Evolutionary conservation across 2,113 vertebrate species (phyloP), one percentile per base, ranked within the genome.

Genomic region (Shinisaurus crocodilurus): DNA sequence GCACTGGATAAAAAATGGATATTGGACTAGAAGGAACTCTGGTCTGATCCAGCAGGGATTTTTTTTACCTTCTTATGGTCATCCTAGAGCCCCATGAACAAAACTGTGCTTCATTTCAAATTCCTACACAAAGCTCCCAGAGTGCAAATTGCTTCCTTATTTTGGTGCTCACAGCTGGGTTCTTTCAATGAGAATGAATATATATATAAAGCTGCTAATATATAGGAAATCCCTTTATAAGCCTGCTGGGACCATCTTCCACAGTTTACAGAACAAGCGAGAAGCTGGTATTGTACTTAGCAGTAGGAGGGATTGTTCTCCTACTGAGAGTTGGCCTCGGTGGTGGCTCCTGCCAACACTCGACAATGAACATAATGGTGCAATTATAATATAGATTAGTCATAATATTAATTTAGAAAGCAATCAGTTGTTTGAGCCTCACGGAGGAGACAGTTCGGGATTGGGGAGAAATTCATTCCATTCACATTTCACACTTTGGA

Each of bases 131-230:
- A 95, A 91, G n/a, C 88, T 60, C 57, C 88, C 75, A 16, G 92
- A 87, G 88, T 96, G 94, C 93, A 95, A 91, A 82, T 4, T 25
- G 89, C 89, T 97, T 96, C 96, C 95, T 94, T 88, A 16, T 40
- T 91, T 86, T 34, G 82, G 82, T 83, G 25, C 84, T 93, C 86
- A 40, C 86, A 90, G 94, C 69, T 81, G 90, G 69, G 85, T 93
- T 63, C n/a, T 91, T 85, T 54, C 0, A 97, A 95, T 45, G 88
- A 96, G 96, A 97, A 97, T 90, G 96, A 97, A 94, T 65, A 92
- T 86, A 69, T 70, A n/a, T 70, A 89, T n/a, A 60, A 89, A 86
- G 91, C 87, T 50, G 76, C 87, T 92, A 86, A 81, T 91, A 93
- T 90, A 96, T 75, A 95, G 95, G 94, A 95, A 97, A 63, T 90